phyloP scores from a whole-genome alignment of 2,888 invertebrate species.

The Pantelozetes paolii region DNA sequence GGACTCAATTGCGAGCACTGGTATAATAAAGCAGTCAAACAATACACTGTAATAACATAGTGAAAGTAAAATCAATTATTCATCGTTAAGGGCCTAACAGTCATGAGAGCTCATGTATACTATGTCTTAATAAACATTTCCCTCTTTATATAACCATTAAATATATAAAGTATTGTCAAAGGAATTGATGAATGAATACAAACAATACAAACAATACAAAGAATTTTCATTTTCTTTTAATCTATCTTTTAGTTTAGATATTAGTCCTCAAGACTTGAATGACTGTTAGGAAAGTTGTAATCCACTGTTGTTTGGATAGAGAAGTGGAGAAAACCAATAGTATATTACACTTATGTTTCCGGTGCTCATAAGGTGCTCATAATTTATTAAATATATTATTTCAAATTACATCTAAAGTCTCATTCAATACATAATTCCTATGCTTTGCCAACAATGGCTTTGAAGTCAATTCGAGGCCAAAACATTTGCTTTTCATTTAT shows the following conservation, averaged over 20 bases:
- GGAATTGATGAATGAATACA: conserved; percentile 22
- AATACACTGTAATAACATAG: too few species aligned
- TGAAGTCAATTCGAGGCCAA: background rate
- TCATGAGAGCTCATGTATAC: background rate
- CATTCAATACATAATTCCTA: background rate
- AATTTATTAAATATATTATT: too few species aligned
- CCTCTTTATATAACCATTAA: conserved; percentile 1
- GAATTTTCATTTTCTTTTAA: background rate
- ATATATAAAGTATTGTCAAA: background rate
- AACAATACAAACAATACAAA: background rate
- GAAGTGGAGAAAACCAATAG: background rate
- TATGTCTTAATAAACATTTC: conserved; percentile 21
- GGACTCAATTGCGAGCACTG: too few species aligned
- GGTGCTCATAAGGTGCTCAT: too few species aligned
- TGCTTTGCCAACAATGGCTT: background rate
- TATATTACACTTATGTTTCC: conserved; percentile 19
- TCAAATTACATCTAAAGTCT: too few species aligned
- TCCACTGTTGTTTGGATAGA: background rate
- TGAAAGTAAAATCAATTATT: conserved; percentile 17
- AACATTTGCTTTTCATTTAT: background rate
- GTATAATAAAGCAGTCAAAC: too few species aligned
- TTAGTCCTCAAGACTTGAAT: background rate
- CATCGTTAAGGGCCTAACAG: conserved; percentile 11
- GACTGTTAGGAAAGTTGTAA: too few species aligned
- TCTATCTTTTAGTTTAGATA: background rate